phyloP scores from a whole-genome alignment of 2,113 vertebrate genomes.

The Pomatostomus ruficeps region DNA sequence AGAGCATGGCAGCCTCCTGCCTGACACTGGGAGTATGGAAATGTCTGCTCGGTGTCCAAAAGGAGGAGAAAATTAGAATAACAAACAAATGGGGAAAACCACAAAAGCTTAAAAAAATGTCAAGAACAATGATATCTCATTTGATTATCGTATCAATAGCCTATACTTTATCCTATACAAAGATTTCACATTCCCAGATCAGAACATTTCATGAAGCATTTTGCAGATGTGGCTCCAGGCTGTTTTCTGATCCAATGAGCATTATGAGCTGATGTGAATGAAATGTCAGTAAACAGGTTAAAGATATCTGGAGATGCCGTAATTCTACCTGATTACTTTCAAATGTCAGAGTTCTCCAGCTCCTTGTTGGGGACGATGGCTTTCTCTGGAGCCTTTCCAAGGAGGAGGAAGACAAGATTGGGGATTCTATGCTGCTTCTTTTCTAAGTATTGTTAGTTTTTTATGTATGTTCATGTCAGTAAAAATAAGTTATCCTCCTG shows the following conservation, averaged over 20 bases:
- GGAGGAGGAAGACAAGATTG: neutral
- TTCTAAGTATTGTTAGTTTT: neutral
- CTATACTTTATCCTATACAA: neutral
- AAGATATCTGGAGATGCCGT: neutral
- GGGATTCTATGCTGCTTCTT: neutral
- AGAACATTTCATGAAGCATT: neutral
- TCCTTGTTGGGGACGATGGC: neutral
- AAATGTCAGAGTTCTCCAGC: slow-evolving; percentile 6
- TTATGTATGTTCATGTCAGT: neutral
- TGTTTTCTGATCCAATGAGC: neutral
- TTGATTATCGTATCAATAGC: neutral
- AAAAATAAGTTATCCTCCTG: neutral
- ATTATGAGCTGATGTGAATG: neutral
- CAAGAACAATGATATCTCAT: neutral
- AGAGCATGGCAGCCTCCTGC: neutral
- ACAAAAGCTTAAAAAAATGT: rapidly evolving
- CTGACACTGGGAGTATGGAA: neutral
- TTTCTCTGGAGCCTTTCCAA: neutral
- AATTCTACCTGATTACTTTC: neutral
- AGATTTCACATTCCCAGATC: neutral
- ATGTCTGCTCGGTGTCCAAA: neutral
- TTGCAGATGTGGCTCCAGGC: neutral
- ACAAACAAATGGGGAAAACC: neutral
- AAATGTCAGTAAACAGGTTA: slow-evolving; percentile 16
- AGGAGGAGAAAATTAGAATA: neutral